Conservation (phyloP, 1,140 invertebrate genomes). For the Zaprionus tsacasi region DNA sequence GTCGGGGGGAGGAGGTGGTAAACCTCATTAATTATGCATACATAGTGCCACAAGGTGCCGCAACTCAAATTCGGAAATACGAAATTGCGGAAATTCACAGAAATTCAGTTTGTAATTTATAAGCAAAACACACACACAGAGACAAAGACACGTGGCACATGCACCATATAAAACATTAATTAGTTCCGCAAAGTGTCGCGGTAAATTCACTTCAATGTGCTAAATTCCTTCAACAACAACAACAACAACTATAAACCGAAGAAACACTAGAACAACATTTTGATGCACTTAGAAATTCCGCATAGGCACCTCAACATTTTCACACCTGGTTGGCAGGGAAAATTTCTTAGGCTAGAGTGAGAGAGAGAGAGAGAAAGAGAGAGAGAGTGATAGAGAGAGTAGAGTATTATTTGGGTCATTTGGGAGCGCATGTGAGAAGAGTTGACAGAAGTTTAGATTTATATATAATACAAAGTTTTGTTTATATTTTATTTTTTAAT, state of each 20-base stretch:
- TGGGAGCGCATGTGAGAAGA: background rate
- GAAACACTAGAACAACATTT: slow-evolving; percentile 15
- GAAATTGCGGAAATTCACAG: background rate
- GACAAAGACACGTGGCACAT: too few species aligned
- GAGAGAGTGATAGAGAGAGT: background rate
- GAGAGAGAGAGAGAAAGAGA: too few species aligned
- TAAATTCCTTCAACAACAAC: slow-evolving; percentile 8
- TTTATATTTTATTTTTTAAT: too few species aligned
- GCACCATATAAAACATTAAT: slow-evolving; percentile 46
- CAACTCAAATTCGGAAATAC: slow-evolving; percentile 15
- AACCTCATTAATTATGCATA: slow-evolving; percentile 44
- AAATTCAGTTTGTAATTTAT: slow-evolving; percentile 38
- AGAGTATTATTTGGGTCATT: background rate
- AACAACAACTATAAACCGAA: background rate
- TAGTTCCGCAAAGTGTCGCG: slow-evolving; percentile 41
- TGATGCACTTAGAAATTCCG: background rate
- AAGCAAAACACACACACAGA: background rate
- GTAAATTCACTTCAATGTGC: slow-evolving; percentile 32
- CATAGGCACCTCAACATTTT: slow-evolving; percentile 3
- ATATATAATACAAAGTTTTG: too few species aligned
- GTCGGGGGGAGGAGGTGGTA: background rate
- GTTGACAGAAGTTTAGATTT: background rate
- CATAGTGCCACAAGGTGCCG: slow-evolving; percentile 21
- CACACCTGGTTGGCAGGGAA: background rate
- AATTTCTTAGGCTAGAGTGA: background rate